A percentile compares a stretch with the other conserved stretches of the same genome.
These are phyloP conservation scores for Clinocottus analis DNA, from an alignment of 2,113 vertebrate genomes.

Conservation along the genomic window DNA sequence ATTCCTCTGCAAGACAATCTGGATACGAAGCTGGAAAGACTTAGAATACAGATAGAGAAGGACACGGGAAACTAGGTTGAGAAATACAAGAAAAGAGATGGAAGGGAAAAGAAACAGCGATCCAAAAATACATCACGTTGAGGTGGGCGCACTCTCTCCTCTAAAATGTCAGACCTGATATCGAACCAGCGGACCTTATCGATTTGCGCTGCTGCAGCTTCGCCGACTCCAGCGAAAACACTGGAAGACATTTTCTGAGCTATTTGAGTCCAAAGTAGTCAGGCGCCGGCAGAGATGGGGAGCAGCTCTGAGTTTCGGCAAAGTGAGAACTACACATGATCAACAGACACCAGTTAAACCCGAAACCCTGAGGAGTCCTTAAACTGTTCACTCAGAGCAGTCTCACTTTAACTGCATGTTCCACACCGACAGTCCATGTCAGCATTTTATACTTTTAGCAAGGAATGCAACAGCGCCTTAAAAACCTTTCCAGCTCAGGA, in stretches of 20 bases:
- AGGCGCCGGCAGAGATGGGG: not conserved
- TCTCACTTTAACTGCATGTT: not conserved
- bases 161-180: conserved; percentile 42
- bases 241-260: conserved; percentile 39
- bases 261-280: conserved; percentile 24
- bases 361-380: not conserved
- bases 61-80: not conserved
- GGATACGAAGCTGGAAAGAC: not conserved
- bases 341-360: too few relatives aligned
- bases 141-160: conserved; percentile 31
- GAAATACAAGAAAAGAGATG: not conserved
- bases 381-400: not conserved
- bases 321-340: not conserved
- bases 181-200: conserved; percentile 29
- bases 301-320: not conserved
- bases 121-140: conserved; percentile 5
- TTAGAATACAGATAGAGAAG: not conserved
- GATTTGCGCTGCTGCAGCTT: conserved; percentile 27
- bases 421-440: too few relatives aligned
- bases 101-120: not conserved
- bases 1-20: conserved; percentile 22
- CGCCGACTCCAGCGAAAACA: conserved; percentile 35
- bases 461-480: too few relatives aligned
- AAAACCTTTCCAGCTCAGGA: not conserved
- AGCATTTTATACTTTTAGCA: too few relatives aligned